These are phyloP conservation scores for Ephestia elutella DNA, from an alignment of 1,140 invertebrate genomes.

Conservation along the genomic window DNA sequence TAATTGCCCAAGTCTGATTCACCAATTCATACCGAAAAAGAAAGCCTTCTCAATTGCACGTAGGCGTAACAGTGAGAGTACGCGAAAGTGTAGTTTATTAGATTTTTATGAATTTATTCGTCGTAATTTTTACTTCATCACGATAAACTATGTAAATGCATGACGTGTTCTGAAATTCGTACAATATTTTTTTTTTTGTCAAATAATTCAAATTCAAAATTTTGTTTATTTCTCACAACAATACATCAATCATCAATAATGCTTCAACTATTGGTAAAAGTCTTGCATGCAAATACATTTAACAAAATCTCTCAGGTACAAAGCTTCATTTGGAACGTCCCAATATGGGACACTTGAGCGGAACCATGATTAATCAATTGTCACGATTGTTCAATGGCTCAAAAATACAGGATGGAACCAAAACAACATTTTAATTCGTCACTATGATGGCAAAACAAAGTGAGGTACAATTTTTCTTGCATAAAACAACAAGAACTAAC, in stretches of 20 bases:
- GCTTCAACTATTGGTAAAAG: too few species aligned
- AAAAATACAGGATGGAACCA: not conserved
- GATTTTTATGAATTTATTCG: not conserved
- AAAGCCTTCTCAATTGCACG: conserved; percentile 9
- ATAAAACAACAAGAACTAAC: too few species aligned
- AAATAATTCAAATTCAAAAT: too few species aligned
- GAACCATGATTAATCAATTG: conserved; percentile 3
- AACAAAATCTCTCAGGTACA: not conserved
- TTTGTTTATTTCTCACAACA: too few species aligned
- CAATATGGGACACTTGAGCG: not conserved
- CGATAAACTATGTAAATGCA: not conserved
- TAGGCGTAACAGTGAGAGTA: conserved; percentile 8
- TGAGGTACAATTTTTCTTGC: too few species aligned
- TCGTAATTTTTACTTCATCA: conserved; percentile 5
- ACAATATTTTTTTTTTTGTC: too few species aligned
- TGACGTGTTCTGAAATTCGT: not conserved
- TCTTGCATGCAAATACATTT: not conserved
- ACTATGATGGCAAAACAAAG: too few species aligned
- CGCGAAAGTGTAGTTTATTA: conserved; percentile 7
- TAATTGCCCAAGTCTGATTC: conserved; percentile 1
- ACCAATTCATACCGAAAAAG: conserved; percentile 6
- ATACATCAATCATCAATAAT: too few species aligned
- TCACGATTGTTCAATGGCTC: not conserved
- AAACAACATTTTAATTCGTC: not conserved
- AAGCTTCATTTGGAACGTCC: not conserved